These are phyloP conservation scores for Bubo scandiacus DNA, from an alignment of 2,113 vertebrate species.

Conservation along the genomic window DNA sequence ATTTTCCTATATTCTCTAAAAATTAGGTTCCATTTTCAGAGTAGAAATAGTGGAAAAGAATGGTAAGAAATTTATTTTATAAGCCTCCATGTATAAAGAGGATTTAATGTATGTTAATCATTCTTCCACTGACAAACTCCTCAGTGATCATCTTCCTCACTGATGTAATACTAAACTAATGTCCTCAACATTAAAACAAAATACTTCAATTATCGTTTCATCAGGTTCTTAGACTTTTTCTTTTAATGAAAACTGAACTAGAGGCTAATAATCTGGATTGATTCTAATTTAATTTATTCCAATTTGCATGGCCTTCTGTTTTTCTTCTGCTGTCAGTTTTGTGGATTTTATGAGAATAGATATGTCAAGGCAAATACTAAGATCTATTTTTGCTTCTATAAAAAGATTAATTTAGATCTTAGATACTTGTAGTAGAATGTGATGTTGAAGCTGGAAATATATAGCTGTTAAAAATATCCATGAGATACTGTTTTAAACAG, in stretches of 20 bases:
- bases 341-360: constrained; percentile 18
- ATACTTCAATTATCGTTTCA: neutral
- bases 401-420: constrained; percentile 14
- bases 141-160: neutral
- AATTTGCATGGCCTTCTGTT: constrained; percentile 3
- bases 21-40: neutral
- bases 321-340: constrained; percentile 41
- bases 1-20: neutral
- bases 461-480: neutral
- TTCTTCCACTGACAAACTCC: neutral
- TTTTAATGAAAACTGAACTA: constrained; percentile 9
- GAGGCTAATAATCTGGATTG: constrained; percentile 10
- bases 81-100: neutral
- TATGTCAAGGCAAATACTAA: neutral
- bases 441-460: neutral
- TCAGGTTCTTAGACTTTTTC: neutral
- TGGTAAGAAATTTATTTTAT: neutral
- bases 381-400: constrained; percentile 15
- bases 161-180: neutral
- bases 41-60: neutral
- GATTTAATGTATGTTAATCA: neutral
- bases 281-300: constrained; percentile 25
- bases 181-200: constrained; percentile 15
- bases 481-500: neutral
- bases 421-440: neutral